Evolutionary conservation across 2,888 invertebrate species (phyloP).

Genomic region (Meganola albula): DNA sequence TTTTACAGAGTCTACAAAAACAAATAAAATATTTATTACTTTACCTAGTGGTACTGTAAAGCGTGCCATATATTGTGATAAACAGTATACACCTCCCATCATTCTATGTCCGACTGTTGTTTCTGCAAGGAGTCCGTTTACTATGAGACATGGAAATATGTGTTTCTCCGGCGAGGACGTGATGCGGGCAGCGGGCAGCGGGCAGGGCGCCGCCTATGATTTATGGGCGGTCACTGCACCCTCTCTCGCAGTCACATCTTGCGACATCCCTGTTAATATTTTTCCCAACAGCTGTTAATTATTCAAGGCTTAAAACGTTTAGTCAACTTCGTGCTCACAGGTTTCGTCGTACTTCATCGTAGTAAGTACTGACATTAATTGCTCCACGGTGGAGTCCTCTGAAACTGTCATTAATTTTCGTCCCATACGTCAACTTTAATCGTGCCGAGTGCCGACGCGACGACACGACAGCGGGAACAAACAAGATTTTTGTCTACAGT

Average conservation of each 20-base stretch:
- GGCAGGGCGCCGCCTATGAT: constrained; percentile 34
- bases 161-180: constrained; percentile 31
- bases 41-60: background rate
- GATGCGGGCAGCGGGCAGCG: constrained; percentile 19
- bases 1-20: too few species aligned
- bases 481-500: constrained; percentile 18
- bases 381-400: background rate
- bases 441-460: constrained; percentile 5
- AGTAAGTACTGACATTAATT: constrained; percentile 11
- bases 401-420: constrained; percentile 10
- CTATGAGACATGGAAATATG: constrained; percentile 43
- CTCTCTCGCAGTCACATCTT: constrained; percentile 19
- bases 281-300: constrained; percentile 20
- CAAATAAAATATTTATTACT: too few species aligned
- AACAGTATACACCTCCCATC: constrained; percentile 25
- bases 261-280: constrained; percentile 21
- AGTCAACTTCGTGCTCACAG: constrained; percentile 8
- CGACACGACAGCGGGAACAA: constrained; percentile 4
- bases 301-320: constrained; percentile 11
- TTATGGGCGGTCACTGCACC: constrained; percentile 36
- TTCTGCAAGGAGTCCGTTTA: constrained; percentile 36
- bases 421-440: constrained; percentile 13
- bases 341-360: constrained; percentile 4
- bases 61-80: constrained; percentile 18
- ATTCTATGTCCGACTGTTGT: constrained; percentile 38